A percentile compares a stretch with the other conserved stretches of the same genome.
These are phyloP conservation scores for Ophioninae sp. DNA, from an alignment of 2,888 invertebrate genomes.

Conservation along the genomic window DNA sequence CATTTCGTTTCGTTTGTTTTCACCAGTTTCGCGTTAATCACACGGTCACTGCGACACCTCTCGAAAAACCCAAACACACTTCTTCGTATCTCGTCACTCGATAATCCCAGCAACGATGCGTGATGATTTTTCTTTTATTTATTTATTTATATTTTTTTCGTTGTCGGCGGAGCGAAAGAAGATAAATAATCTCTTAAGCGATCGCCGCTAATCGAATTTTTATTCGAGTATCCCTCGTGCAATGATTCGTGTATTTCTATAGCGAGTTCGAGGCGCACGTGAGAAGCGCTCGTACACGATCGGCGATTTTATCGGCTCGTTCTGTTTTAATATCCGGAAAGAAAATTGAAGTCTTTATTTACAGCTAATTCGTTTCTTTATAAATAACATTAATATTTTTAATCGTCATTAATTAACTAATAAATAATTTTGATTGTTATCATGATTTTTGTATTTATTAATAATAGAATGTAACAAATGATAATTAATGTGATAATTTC, in stretches of 20 bases:
- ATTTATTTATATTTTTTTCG: no score
- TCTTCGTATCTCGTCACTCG: slow-evolving; percentile 1
- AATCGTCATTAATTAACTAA: neutral
- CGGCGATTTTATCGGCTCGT: slow-evolving; percentile 45
- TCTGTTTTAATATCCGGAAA: neutral
- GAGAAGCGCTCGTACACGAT: slow-evolving; percentile 31
- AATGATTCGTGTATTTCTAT: slow-evolving; percentile 36
- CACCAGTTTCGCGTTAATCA: slow-evolving; percentile 15
- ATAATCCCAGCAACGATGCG: neutral
- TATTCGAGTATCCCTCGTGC: slow-evolving; percentile 36
- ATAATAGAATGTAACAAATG: neutral
- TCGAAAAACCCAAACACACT: slow-evolving; percentile 28
- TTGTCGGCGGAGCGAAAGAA: neutral
- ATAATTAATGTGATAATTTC: neutral
- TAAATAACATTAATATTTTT: neutral
- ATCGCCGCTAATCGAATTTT: slow-evolving; percentile 47
- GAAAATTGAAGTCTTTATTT: neutral
- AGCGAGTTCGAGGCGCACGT: slow-evolving; percentile 5
- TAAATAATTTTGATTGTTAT: neutral
- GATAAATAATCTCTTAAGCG: slow-evolving; percentile 1
- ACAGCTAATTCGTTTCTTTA: neutral
- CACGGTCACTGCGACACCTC: slow-evolving; percentile 12
- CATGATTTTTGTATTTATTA: neutral
- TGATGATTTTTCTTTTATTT: slow-evolving; percentile 10
- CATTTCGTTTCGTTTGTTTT: slow-evolving; percentile 78